phyloP scores from a whole-genome alignment of 2,113 vertebrate genomes.

The Sinocyclocheilus rhinocerous region DNA sequence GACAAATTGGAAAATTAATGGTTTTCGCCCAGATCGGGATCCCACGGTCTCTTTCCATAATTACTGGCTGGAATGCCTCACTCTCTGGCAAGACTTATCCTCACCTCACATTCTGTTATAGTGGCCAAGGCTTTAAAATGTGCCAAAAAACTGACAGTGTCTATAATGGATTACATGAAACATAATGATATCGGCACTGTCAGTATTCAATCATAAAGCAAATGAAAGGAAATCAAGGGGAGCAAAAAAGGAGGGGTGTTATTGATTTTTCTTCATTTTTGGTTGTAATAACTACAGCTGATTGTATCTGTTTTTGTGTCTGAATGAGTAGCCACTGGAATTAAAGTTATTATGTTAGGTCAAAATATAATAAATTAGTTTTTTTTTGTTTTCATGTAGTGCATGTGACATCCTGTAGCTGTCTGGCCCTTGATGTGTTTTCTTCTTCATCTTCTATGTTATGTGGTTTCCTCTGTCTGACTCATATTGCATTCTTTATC shows the following conservation, averaged over 20 bases:
- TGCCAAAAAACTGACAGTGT: conserved; percentile 32
- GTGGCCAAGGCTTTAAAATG: conserved; percentile 22
- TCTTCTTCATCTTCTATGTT: not conserved
- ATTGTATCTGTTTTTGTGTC: conserved; percentile 55
- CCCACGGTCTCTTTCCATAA: conserved; percentile 30
- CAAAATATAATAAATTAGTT: not conserved
- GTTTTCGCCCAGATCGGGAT: conserved; percentile 39
- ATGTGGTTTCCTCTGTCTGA: not conserved
- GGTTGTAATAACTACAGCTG: conserved; percentile 50
- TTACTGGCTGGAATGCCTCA: conserved; percentile 41
- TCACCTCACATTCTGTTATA: conserved; percentile 44
- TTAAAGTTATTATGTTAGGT: not conserved
- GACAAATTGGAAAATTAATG: conserved; percentile 49
- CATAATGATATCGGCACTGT: conserved; percentile 48
- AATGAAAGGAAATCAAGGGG: conserved; percentile 53
- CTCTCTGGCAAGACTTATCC: conserved; percentile 40
- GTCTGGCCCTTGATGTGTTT: not conserved
- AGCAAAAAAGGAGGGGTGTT: conserved; percentile 7
- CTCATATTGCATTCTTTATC: not conserved
- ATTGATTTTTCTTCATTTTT: conserved; percentile 50
- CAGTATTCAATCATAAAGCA: conserved; percentile 43
- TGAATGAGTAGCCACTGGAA: conserved; percentile 49
- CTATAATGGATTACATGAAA: conserved; percentile 49
- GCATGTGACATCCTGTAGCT: not conserved
- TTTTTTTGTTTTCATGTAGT: not conserved